These are phyloP conservation scores for Phainopepla nitens DNA, from an alignment of 2,113 vertebrate genomes.

Conservation along the genomic window DNA sequence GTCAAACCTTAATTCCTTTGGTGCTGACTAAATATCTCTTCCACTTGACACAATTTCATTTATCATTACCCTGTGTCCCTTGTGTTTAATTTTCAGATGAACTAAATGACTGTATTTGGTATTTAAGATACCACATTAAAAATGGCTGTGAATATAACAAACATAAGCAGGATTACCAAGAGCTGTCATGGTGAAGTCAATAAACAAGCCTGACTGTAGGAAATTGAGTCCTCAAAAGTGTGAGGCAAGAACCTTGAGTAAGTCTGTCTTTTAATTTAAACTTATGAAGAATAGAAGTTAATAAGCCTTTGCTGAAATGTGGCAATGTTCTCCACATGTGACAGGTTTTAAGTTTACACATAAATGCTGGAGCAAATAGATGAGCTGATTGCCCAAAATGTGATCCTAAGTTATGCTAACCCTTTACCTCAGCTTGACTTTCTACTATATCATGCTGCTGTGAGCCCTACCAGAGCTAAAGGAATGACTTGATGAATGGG, in stretches of 20 bases:
- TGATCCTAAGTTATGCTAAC: conserved; percentile 31
- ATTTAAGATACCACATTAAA: not conserved
- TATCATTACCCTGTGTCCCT: conserved; percentile 1
- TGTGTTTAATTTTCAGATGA: conserved; percentile 40
- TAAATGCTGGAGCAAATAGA: not conserved
- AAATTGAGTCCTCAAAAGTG: not conserved
- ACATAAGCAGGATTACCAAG: not conserved
- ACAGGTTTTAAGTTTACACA: conserved; percentile 44
- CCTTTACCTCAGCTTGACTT: not conserved
- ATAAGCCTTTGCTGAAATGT: conserved; percentile 48
- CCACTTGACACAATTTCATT: conserved; percentile 35
- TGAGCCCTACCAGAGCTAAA: not conserved
- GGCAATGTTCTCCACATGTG: not conserved
- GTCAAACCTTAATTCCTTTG: conserved; percentile 33
- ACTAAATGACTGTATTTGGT: not conserved
- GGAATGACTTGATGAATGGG: not conserved
- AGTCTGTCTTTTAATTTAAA: conserved; percentile 44
- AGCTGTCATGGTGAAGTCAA: not conserved
- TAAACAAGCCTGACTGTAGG: not conserved
- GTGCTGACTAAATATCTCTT: conserved; percentile 24
- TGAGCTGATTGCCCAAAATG: conserved; percentile 1
- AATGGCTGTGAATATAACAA: not conserved
- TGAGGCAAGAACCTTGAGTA: not conserved
- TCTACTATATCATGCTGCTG: not conserved
- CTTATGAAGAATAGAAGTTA: conserved; percentile 20